Percentiles rank a stretch among this genome's conserved stretches.
Conservation (phyloP, 2,797 vertebrate genomes). For the Thunnus albacares region DNA sequence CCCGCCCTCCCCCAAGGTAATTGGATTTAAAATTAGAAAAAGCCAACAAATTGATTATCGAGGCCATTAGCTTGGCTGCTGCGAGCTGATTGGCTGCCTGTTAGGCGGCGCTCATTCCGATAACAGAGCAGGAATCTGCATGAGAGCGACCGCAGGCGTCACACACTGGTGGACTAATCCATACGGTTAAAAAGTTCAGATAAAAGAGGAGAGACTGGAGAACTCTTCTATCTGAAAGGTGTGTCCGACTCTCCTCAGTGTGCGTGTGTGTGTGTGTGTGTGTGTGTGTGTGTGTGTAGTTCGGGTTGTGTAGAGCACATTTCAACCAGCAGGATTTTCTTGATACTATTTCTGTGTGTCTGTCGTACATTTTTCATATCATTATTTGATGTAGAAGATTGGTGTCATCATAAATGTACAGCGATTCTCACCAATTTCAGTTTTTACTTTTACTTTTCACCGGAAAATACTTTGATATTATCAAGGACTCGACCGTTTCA, state of each 20-base stretch:
- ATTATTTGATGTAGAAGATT: no score
- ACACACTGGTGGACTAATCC: slow-evolving; percentile 38
- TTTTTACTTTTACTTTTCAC: no score
- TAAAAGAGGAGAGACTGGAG: not conserved
- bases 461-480: no score
- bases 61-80: slow-evolving; percentile 54
- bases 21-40: slow-evolving; percentile 80
- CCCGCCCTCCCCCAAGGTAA: slow-evolving; percentile 51
- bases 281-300: not conserved
- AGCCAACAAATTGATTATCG: slow-evolving; percentile 73
- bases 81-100: slow-evolving; percentile 61
- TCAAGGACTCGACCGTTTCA: no score
- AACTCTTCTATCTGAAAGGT: not conserved
- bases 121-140: slow-evolving; percentile 32
- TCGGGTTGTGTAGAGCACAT: no score
- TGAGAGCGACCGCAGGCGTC: not conserved
- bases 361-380: no score
- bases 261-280: slow-evolving; percentile 3
- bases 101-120: not conserved
- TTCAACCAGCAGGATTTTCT: no score
- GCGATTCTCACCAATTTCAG: no score
- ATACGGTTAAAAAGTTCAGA: not conserved
- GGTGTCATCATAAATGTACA: no score
- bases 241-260: not conserved
- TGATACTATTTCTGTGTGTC: no score